Evolutionary conservation across 2,113 vertebrate genomes (phyloP), one percentile per base, ranked within the genome.

Genomic region (Haemorhous mexicanus): DNA sequence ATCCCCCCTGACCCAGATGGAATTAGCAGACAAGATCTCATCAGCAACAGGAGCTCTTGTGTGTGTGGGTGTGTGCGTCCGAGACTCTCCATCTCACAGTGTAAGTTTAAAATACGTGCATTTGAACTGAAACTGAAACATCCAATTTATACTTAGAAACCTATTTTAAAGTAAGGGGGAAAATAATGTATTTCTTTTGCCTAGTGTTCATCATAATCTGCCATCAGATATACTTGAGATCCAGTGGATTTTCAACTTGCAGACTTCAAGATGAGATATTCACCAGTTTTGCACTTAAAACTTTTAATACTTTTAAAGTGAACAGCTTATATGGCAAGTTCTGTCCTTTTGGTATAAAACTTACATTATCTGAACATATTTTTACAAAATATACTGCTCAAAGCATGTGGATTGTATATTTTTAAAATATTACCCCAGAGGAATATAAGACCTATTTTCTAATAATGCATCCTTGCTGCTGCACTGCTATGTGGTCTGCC

Each of bases 391-490:
- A 75, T 3, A 67, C 62, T 44, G 35, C 62, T 61, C 82, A 87
- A 87, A 91, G 81, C 53, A 92, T 79, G 37, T 72, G 44, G 73
- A 84, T 66, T 90, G 63, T 68, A 33, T 91, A 89, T 82, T 96
- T 91, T 91, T 73, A 94, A 89, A 76, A 64, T 58, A 84, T 58
- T 89, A 18, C 66, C 73, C 66, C 28, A 44, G 84, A 94, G 87
- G 43, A 94, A 75, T 84, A 87, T 28, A 75, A 89, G 69, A 56
- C 32, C 41, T 91, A 66, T 92, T 97, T 95, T 96, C 80, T 90
- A 95, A 90, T 94, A 91, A 84, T 62, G 69, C 73, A 89, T 87
- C 81, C 68, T 84, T 0, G 4, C 84, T 91, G 87, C 64, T 0
- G 66, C 87, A 68, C 47, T 75, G 52, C 62, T 82, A 61, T 39